Percentiles rank a stretch among this genome's conserved stretches.
Conservation (phyloP, 2,888 invertebrate genomes). For the Crioceris asparagi region DNA sequence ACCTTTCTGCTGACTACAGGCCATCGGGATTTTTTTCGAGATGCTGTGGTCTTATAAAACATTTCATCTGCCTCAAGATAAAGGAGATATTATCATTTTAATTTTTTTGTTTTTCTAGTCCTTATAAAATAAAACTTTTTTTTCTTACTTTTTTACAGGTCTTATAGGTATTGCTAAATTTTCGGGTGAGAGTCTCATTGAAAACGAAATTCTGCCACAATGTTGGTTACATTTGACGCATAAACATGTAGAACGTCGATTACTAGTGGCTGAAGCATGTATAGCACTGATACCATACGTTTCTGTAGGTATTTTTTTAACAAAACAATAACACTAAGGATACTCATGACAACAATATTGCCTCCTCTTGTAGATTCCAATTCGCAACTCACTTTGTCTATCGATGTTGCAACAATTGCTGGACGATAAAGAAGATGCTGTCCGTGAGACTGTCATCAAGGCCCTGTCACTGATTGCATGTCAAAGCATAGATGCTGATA, state of each 20-base stretch:
- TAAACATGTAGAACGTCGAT: conserved; percentile 53
- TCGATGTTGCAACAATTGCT: conserved; percentile 65
- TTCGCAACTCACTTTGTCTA: conserved; percentile 55
- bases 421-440: conserved; percentile 53
- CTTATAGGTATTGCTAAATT: conserved; percentile 40
- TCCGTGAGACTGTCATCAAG: conserved; percentile 49
- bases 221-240: conserved; percentile 65
- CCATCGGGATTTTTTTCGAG: too few species aligned
- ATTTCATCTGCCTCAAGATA: too few species aligned
- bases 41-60: too few species aligned
- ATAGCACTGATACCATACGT: conserved; percentile 53
- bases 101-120: too few species aligned
- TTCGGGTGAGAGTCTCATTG: conserved; percentile 43
- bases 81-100: too few species aligned
- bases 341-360: neutral
- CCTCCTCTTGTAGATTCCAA: conserved; percentile 39
- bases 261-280: conserved; percentile 59
- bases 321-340: neutral
- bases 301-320: conserved; percentile 38
- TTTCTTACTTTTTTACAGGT: conserved; percentile 29
- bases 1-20: too few species aligned
- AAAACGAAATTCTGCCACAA: conserved; percentile 56
- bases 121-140: conserved; percentile 1
- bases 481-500: conserved; percentile 54
- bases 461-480: conserved; percentile 51